These are phyloP conservation scores for Entosphenus tridentatus DNA, from an alignment of 2,113 vertebrate species.

Conservation along the genomic window DNA sequence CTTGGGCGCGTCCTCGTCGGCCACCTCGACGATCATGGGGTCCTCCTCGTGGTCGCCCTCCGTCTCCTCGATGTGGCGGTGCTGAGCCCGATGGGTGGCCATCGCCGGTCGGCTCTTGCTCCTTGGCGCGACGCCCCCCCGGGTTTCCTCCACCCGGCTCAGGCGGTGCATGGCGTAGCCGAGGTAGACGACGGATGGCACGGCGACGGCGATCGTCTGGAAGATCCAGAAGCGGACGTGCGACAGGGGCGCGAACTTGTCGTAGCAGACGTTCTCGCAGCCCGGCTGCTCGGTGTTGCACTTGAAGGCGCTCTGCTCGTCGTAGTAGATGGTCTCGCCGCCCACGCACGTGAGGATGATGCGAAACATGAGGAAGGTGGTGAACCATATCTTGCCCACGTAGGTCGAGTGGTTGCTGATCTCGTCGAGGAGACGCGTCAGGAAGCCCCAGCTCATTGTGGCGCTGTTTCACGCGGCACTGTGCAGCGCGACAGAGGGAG, in stretches of 20 bases:
- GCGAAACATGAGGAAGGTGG: conserved; percentile 48
- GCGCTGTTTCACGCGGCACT: conserved; percentile 2
- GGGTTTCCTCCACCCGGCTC: conserved; percentile 22
- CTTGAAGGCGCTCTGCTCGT: conserved; percentile 59
- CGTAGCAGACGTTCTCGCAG: conserved; percentile 64
- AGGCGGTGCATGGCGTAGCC: conserved; percentile 61
- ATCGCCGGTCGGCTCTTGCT: conserved; percentile 18
- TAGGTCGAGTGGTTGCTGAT: conserved; percentile 75
- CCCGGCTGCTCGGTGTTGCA: conserved; percentile 61
- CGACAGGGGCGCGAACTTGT: conserved; percentile 45
- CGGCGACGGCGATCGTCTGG: conserved; percentile 54
- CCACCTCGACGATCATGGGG: conserved; percentile 52
- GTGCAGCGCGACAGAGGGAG: neutral
- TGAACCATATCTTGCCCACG: conserved; percentile 65
- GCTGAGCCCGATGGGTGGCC: conserved; percentile 23
- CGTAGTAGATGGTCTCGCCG: conserved; percentile 61
- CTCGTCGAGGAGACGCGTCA: conserved; percentile 54
- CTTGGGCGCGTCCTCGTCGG: conserved; percentile 17
- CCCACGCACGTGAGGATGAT: conserved; percentile 56
- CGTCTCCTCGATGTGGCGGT: conserved; percentile 39
- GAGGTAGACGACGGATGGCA: conserved; percentile 48
- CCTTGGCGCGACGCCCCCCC: conserved; percentile 14
- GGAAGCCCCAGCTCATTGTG: conserved; percentile 71
- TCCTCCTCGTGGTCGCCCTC: conserved; percentile 51
- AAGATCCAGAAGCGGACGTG: conserved; percentile 65